Percentiles rank a stretch among this genome's conserved stretches.
Evolutionary conservation across 1,140 invertebrate genomes (phyloP).

Genomic region (Cydia amplana): DNA sequence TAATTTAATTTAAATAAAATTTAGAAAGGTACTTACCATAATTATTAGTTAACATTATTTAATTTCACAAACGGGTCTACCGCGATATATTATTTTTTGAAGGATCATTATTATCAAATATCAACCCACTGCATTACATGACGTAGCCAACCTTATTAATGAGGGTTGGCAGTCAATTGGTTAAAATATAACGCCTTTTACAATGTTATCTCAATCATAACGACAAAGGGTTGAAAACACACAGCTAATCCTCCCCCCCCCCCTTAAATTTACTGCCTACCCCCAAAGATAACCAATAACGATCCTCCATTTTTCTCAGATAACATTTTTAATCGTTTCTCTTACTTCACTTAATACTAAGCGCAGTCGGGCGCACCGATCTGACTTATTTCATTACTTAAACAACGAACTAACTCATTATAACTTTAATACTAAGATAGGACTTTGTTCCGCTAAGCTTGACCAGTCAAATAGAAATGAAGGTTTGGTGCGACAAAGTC

Average conservation of each 20-base stretch:
- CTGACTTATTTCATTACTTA: not conserved
- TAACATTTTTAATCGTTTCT: slow-evolving; percentile 55
- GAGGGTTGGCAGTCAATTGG: not conserved
- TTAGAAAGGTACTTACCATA: no score
- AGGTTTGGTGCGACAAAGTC: slow-evolving; percentile 18
- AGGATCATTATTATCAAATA: no score
- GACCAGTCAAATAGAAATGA: slow-evolving; percentile 5
- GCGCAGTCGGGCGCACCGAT: not conserved
- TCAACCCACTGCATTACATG: no score
- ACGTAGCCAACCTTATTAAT: not conserved
- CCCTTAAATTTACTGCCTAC: slow-evolving; percentile 36
- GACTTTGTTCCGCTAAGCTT: not conserved
- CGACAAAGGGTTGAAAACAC: slow-evolving; percentile 15
- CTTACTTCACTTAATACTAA: slow-evolving; percentile 41
- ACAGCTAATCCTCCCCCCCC: not conserved
- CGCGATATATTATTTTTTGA: no score
- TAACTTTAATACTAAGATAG: not conserved
- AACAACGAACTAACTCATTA: not conserved
- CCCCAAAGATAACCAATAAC: slow-evolving; percentile 44
- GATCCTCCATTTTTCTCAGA: slow-evolving; percentile 49
- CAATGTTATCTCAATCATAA: slow-evolving; percentile 7
- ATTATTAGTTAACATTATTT: no score
- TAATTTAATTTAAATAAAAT: no score
- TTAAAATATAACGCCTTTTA: not conserved
- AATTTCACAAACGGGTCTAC: no score